phyloP scores from a whole-genome alignment of 2,797 vertebrate species.

The Pristis pectinata region DNA sequence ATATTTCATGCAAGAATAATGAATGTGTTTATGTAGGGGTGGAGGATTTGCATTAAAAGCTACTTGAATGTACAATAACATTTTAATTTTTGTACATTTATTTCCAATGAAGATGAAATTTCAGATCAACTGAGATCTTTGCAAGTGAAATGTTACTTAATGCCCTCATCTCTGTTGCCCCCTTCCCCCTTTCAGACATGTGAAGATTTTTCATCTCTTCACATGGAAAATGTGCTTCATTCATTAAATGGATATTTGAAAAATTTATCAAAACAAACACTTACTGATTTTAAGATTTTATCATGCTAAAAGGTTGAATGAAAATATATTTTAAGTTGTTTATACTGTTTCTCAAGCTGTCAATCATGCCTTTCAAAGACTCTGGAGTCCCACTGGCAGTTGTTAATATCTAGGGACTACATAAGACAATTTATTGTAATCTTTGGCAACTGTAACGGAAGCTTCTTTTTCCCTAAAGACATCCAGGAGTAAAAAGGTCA shows the following conservation, averaged over 20 bases:
- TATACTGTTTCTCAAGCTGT: not conserved
- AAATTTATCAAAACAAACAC: not conserved
- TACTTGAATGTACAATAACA: not conserved
- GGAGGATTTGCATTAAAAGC: not conserved
- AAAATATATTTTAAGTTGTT: not conserved
- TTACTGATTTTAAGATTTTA: slow-evolving; percentile 6
- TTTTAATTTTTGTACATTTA: not conserved
- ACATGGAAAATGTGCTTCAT: no score
- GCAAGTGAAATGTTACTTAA: not conserved
- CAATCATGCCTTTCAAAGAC: not conserved
- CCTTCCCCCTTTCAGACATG: not conserved
- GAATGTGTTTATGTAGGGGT: not conserved
- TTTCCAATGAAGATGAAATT: not conserved
- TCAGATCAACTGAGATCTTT: not conserved
- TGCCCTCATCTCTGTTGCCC: not conserved
- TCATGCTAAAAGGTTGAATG: not conserved
- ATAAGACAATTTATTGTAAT: not conserved
- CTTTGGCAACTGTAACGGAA: not conserved
- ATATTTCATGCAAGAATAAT: not conserved
- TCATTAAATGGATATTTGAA: not conserved
- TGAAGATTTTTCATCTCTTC: not conserved
- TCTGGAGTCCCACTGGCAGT: not conserved
- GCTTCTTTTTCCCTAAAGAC: not conserved
- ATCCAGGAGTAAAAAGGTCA: not conserved
- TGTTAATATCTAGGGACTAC: not conserved